These are phyloP conservation scores for Pseudochromis fuscus DNA, from an alignment of 2,797 vertebrate species.

Conservation along the genomic window DNA sequence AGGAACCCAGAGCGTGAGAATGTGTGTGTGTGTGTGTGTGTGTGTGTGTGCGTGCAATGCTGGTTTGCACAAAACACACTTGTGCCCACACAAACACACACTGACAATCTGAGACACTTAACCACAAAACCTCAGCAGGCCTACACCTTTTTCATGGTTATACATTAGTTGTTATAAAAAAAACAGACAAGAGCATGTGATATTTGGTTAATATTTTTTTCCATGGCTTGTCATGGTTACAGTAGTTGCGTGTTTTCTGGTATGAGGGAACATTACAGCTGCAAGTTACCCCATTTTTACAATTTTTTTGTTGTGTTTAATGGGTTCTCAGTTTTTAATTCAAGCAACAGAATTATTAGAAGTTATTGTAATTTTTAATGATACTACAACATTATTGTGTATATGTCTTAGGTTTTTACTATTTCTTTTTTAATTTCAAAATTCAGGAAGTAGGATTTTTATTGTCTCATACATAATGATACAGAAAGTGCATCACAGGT, in stretches of 20 bases:
- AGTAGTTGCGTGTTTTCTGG: not conserved
- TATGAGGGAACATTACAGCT: not conserved
- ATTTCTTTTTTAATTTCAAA: too few species aligned
- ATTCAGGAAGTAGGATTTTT: too few species aligned
- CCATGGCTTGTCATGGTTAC: slow-evolving; percentile 1
- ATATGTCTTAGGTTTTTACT: too few species aligned
- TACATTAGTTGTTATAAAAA: slow-evolving; percentile 11
- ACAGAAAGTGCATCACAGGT: too few species aligned
- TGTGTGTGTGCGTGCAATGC: not conserved
- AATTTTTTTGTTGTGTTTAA: not conserved
- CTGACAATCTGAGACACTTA: slow-evolving; percentile 14
- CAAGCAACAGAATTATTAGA: not conserved
- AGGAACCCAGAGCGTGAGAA: slow-evolving; percentile 19
- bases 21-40: not conserved
- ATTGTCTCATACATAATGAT: too few species aligned
- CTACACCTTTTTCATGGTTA: slow-evolving; percentile 30
- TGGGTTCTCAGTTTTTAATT: too few species aligned
- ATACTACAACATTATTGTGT: too few species aligned
- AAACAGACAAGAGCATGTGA: slow-evolving; percentile 5
- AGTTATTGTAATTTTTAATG: too few species aligned
- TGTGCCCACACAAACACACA: slow-evolving; percentile 25
- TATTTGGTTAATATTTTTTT: slow-evolving; percentile 28
- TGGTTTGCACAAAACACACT: slow-evolving; percentile 27
- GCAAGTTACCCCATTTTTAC: not conserved
- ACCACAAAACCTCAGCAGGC: slow-evolving; percentile 56